Evolutionary conservation across 2,888 invertebrate species (phyloP), one percentile per base, ranked within the genome.

Genomic region (Brachypterus glaber): DNA sequence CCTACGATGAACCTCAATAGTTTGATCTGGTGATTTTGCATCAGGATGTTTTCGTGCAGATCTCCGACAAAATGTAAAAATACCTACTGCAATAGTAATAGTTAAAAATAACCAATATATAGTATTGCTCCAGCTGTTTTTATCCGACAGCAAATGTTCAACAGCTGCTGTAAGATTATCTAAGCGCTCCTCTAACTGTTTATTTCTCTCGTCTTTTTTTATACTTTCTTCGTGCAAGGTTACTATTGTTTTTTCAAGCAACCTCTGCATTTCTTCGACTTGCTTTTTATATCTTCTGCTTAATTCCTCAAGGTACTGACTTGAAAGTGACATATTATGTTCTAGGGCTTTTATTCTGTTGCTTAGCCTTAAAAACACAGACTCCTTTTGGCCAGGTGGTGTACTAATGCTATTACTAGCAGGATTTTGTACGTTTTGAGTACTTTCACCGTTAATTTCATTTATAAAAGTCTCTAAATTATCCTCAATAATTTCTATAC

Each of bases 271-370:
- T 57, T 95, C 95, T 64, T 96, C 95, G 33, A 93, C 92, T 69
- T 96, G 95, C 53, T 88, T 90, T 61, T 92, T 92, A 68, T 96
- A 97, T 11, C 93, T 76, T 38, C 87, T 79, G 65, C 95, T 95
- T 49, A 98, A 69, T 62, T 97, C 96, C 63, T 96, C 96, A 49
- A 98, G 70, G 64, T 97, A 98, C 64, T 95, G 92, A 42, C 89
- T 87, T 48, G 93, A 95, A 26, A 98, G 72, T 9, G 95, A 93
- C 81, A 98, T 90, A 67, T 98, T 98, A 50, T 89, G 76, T 68
- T 98, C 98, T 51, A 98, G 72, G 34, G 87, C 82, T 78, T 92
- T 93, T 39, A 98, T 91, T 58, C 95, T 79, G 65, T 97, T 98
- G 41, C 90, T 91, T 40, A 98, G 74, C 49, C 96, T 74, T 59